A percentile compares a stretch with the other conserved stretches of the same genome.
These are phyloP conservation scores for Hirudo medicinalis DNA, from an alignment of 1,140 invertebrate genomes.

Conservation along the genomic window DNA sequence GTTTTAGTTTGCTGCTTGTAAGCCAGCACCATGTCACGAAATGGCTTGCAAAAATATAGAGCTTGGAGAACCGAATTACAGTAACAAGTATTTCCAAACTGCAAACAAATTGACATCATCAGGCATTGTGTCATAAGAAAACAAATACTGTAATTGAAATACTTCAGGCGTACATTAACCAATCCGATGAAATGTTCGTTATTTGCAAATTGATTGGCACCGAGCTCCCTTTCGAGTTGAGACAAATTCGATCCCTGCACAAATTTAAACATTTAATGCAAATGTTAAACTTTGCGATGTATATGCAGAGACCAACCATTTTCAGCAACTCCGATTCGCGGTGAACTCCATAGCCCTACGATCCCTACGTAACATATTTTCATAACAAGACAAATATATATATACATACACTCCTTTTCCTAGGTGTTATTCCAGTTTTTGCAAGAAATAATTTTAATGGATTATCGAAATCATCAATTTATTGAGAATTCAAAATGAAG, in stretches of 20 bases:
- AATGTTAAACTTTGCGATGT: constrained; percentile 4
- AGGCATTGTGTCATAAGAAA: not conserved
- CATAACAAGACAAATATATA: too few relatives aligned
- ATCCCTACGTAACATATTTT: too few relatives aligned
- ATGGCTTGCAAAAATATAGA: constrained; percentile 95
- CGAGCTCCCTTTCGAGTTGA: constrained; percentile 92
- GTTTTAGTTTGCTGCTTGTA: constrained; percentile 91
- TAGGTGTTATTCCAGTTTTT: too few relatives aligned
- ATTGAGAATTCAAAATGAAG: too few relatives aligned
- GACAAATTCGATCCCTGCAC: constrained; percentile 83
- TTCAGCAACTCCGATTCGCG: too few relatives aligned
- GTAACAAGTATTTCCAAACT: constrained; percentile 99
- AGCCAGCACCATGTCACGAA: constrained; percentile 92
- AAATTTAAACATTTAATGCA: constrained; percentile 17
- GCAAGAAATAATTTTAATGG: too few relatives aligned
- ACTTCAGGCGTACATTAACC: constrained; percentile 69
- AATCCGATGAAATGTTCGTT: constrained; percentile 98
- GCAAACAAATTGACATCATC: constrained; percentile 24
- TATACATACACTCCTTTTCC: too few relatives aligned
- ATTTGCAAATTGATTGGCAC: constrained; percentile 85
- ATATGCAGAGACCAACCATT: not conserved
- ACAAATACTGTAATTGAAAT: not conserved
- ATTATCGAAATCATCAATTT: too few relatives aligned
- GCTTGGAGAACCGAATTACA: constrained; percentile 99
- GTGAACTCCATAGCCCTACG: too few relatives aligned